Conservation (phyloP, 1,140 invertebrate species). For the Parasteatoda tepidariorum region DNA sequence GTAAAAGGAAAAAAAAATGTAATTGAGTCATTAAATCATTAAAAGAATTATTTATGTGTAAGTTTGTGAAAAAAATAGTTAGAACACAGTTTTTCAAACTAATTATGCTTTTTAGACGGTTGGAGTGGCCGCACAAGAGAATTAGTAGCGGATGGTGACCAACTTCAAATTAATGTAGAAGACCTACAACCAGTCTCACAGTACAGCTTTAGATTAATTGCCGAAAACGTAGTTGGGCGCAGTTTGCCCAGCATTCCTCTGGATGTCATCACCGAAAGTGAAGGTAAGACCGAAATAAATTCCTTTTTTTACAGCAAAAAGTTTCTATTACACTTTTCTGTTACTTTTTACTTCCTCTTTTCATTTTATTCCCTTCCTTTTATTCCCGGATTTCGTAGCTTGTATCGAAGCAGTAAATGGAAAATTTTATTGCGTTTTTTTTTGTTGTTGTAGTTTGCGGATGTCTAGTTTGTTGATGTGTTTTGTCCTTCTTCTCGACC, state of each 20-base stretch:
- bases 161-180: conserved; percentile 81
- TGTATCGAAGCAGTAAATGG: conserved; percentile 20
- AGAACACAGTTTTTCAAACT: neutral
- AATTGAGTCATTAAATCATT: too few relatives aligned
- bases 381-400: conserved; percentile 1
- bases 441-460: neutral
- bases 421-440: conserved; percentile 33
- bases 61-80: too few relatives aligned
- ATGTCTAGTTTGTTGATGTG: neutral
- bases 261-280: conserved; percentile 86
- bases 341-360: neutral
- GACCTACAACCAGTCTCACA: conserved; percentile 87
- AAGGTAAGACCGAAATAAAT: conserved; percentile 70
- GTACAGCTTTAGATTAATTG: conserved; percentile 94
- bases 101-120: neutral
- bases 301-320: neutral
- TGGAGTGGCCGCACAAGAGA: conserved; percentile 44
- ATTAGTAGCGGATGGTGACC: conserved; percentile 76
- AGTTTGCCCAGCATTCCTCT: conserved; percentile 92
- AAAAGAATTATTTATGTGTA: too few relatives aligned
- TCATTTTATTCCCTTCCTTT: conserved; percentile 1
- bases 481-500: neutral
- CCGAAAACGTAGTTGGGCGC: conserved; percentile 95
- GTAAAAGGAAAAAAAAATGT: too few relatives aligned
- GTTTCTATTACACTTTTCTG: conserved; percentile 2